Conservation (phyloP, 2,888 invertebrate genomes). For the Smittia sp. region DNA sequence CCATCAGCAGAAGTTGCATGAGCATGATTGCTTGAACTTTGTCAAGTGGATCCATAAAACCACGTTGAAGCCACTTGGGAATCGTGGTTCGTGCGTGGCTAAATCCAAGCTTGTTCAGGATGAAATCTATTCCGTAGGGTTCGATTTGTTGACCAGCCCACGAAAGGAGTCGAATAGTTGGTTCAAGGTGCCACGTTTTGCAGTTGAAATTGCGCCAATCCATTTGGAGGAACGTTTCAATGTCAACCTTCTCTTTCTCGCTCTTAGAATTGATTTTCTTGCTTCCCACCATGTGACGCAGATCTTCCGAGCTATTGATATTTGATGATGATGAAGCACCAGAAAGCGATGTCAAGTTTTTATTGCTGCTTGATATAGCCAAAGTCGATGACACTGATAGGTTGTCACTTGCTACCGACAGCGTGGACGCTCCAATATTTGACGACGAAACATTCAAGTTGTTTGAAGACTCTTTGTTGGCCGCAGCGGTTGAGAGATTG, state of each 20-base stretch:
- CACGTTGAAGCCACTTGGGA: conserved; percentile 98
- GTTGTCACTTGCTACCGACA: conserved; percentile 28
- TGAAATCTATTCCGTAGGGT: conserved; percentile 97
- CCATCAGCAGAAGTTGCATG: conserved; percentile 64
- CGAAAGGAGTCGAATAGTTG: conserved; percentile 77
- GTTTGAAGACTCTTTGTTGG: conserved; percentile 3
- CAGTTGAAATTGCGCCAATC: conserved; percentile 91
- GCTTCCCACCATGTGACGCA: conserved; percentile 21
- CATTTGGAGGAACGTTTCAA: conserved; percentile 61
- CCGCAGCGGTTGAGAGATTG: conserved; percentile 46
- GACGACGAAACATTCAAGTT: conserved; percentile 18
- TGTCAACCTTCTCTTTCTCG: conserved; percentile 42
- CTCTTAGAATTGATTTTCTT: conserved; percentile 19
- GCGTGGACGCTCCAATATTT: conserved; percentile 10
- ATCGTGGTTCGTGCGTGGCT: conserved; percentile 97
- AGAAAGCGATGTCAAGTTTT: conserved; percentile 24
- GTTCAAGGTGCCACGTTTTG: conserved; percentile 95
- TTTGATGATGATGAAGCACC: conserved; percentile 25
- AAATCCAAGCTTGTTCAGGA: conserved; percentile 95
- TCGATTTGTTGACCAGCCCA: conserved; percentile 97
- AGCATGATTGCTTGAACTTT: conserved; percentile 81
- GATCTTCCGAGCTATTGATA: conserved; percentile 31
- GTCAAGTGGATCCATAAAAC: conserved; percentile 96
- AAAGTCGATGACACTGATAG: conserved; percentile 7
- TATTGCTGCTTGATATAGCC: conserved; percentile 21